These are phyloP conservation scores for Brachyhypopomus occidentalis DNA, from an alignment of 2,113 vertebrate species.

Conservation along the genomic window DNA sequence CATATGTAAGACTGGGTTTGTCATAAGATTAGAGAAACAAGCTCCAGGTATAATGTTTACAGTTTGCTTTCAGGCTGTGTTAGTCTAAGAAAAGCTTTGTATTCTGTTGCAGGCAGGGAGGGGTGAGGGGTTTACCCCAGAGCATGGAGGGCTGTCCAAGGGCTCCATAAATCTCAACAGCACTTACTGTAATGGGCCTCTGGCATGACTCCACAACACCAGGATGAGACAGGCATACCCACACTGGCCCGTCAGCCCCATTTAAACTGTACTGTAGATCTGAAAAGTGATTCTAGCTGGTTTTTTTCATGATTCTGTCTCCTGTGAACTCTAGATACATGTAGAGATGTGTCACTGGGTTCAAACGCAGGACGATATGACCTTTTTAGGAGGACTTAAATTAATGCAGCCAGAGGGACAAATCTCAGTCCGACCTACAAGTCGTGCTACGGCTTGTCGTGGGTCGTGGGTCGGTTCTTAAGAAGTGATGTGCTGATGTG, in stretches of 20 bases:
- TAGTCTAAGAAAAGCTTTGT: slow-evolving; percentile 9
- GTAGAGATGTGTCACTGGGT: too few relatives aligned
- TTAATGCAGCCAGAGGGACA: too few relatives aligned
- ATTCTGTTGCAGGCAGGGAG: slow-evolving; percentile 10
- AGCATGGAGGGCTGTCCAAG: slow-evolving; percentile 51
- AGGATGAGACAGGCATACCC: neutral
- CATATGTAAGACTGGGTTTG: neutral
- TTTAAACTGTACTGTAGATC: neutral
- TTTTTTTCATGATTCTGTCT: too few relatives aligned
- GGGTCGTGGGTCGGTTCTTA: too few relatives aligned
- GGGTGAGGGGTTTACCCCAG: slow-evolving; percentile 1
- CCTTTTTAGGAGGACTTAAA: too few relatives aligned
- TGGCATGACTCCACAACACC: slow-evolving; percentile 25
- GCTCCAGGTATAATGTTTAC: neutral
- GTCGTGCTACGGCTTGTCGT: too few relatives aligned
- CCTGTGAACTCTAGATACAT: too few relatives aligned
- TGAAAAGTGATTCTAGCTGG: too few relatives aligned
- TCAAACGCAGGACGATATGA: too few relatives aligned
- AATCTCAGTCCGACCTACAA: too few relatives aligned
- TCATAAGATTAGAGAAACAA: slow-evolving; percentile 3
- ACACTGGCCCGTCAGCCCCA: neutral
- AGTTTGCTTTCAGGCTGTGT: neutral
- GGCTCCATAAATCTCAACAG: slow-evolving; percentile 53
- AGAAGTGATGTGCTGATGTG: neutral
- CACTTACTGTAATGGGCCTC: slow-evolving; percentile 61